Evolutionary conservation across 2,797 vertebrate genomes (phyloP).

Genomic region (Vultur gryphus): DNA sequence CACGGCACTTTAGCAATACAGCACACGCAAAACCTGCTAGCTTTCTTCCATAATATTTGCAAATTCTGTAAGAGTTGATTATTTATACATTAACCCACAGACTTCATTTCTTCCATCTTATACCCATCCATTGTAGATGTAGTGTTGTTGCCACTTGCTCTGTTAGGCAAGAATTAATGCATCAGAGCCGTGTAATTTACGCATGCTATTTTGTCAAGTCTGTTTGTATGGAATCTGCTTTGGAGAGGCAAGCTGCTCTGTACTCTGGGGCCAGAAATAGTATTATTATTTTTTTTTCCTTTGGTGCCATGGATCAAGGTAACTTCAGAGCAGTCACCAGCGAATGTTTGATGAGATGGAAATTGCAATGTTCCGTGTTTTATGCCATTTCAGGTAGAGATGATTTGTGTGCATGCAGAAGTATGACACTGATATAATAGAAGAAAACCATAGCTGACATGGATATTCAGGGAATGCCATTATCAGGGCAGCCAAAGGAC

Average conservation of each 20-base stretch:
- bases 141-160: constrained; percentile 61
- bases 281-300: neutral
- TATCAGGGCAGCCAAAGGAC: neutral
- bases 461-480: constrained; percentile 2
- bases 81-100: constrained; percentile 45
- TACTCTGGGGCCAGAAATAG: constrained; percentile 31
- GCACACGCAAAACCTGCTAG: neutral
- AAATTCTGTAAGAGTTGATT: constrained; percentile 31
- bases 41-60: constrained; percentile 41
- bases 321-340: constrained; percentile 10
- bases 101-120: constrained; percentile 41
- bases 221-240: constrained; percentile 63
- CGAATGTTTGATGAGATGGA: constrained; percentile 21
- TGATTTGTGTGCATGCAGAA: neutral
- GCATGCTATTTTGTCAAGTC: constrained; percentile 63
- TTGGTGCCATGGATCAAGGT: constrained; percentile 20
- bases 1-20: neutral
- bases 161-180: constrained; percentile 65
- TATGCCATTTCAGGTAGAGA: neutral
- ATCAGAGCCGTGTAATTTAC: constrained; percentile 63
- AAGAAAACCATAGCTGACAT: constrained; percentile 6
- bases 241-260: constrained; percentile 48
- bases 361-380: neutral
- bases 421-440: neutral
- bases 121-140: constrained; percentile 27